Evolutionary conservation across 2,888 invertebrate species (phyloP).

Genomic region (Eupithecia dodoneata): DNA sequence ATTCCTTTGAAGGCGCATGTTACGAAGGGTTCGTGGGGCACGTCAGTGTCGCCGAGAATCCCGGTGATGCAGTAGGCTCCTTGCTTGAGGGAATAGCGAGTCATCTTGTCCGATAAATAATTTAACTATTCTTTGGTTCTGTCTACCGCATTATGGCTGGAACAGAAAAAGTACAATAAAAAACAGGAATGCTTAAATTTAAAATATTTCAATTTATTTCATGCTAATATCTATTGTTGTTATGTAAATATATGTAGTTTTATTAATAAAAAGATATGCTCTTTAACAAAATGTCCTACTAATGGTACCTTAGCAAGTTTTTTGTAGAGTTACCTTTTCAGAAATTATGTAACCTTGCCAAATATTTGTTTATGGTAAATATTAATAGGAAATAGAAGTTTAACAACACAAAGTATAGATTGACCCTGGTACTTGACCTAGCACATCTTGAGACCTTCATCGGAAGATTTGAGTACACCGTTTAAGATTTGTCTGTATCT

Average conservation of each 20-base stretch:
- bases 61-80: slow-evolving; percentile 64
- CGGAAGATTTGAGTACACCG: neutral
- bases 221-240: neutral
- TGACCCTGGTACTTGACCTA: slow-evolving; percentile 45
- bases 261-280: no score
- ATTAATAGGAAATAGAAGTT: neutral
- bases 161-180: slow-evolving; percentile 25
- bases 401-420: neutral
- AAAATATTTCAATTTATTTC: neutral
- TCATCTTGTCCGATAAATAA: slow-evolving; percentile 48
- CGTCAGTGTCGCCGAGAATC: slow-evolving; percentile 59
- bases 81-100: slow-evolving; percentile 59
- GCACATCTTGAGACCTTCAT: slow-evolving; percentile 36
- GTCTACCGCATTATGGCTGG: slow-evolving; percentile 43
- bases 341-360: neutral
- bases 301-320: no score
- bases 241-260: neutral
- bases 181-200: neutral
- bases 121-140: slow-evolving; percentile 26
- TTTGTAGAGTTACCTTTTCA: neutral
- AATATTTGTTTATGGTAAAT: neutral
- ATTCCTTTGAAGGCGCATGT: slow-evolving; percentile 61
- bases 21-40: slow-evolving; percentile 61
- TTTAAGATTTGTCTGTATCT: neutral
- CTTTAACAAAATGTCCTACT: neutral